These are phyloP conservation scores for Elanus axillaris DNA, from an alignment of 2,113 vertebrate species.

Conservation along the genomic window DNA sequence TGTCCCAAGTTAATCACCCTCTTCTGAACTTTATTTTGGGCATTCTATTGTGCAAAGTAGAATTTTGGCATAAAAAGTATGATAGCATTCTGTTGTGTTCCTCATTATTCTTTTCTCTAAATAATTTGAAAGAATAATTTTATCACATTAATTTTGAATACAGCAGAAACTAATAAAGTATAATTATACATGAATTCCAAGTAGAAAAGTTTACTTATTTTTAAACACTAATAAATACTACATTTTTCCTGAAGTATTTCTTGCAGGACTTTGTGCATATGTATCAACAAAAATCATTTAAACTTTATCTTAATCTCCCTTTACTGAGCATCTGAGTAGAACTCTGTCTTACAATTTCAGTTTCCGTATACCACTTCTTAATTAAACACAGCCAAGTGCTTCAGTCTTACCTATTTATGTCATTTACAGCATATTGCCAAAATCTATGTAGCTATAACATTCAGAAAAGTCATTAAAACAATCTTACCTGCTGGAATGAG, in stretches of 20 bases:
- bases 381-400: neutral
- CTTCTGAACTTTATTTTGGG: neutral
- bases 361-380: neutral
- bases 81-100: neutral
- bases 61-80: neutral
- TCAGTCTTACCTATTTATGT: neutral
- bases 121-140: neutral
- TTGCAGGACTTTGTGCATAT: neutral
- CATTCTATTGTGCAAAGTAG: neutral
- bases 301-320: neutral
- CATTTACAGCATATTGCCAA: neutral
- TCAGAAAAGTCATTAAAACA: constrained; percentile 22
- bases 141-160: neutral
- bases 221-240: neutral
- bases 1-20: neutral
- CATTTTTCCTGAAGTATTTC: neutral
- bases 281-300: neutral
- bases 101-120: neutral
- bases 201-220: neutral
- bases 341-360: neutral
- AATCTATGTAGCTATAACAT: neutral
- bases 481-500: neutral
- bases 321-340: neutral
- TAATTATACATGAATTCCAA: neutral
- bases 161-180: neutral